Base-by-base conservation (phyloP, 2,797 vertebrate genomes). In the Decapterus maruadsi region DNA sequence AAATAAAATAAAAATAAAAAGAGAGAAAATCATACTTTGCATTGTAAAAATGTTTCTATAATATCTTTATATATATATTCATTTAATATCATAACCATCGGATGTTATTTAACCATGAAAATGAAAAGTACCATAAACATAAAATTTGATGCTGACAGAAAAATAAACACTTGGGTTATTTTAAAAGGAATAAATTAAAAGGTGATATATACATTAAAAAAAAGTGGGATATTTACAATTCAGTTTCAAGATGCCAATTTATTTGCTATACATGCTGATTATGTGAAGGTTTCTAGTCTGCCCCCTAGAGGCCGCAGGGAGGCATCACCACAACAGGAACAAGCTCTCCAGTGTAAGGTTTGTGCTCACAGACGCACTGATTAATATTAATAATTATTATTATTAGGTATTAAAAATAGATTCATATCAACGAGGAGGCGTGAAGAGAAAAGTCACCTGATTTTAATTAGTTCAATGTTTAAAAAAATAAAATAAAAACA, bases 141-240 rank as follows among this genome's bases (percentile, higher is more conserved):
- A 58, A 55, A 42, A 42, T 75, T 48, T 58, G 67, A 81, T 38
- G 59, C 45, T 54, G 53, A 51, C 81, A 72, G 19, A 10, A 88
- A 80, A 26, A 26, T 50, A 69, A 83, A 83, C 58, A 75, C 75
- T 26, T 46, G 79, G 86, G 87, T 87, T 90, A 75, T 78, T 89
- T 88, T 75, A 68, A 85, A 90, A 88, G 81, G 84, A 94, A 95
- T 95, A 96, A 95, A 94, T 94, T 94, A 95, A 85, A 91, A 89
- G 80, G 85, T 82, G 75, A 86, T 93, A 93, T 94, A 89, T 94
- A 93, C 83, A 94, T 26, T 34, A 34, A 34, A 34, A 34, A 34
- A 34, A 34, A 84, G 26, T 77, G 59, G 48, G 60, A 82, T 94
- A 95, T 95, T 89, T 95, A 95, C 93, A 95, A 67, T 84, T 87